Evolutionary conservation across 2,888 invertebrate species (phyloP).

Genomic region (Gymnoscelis rufifasciata): DNA sequence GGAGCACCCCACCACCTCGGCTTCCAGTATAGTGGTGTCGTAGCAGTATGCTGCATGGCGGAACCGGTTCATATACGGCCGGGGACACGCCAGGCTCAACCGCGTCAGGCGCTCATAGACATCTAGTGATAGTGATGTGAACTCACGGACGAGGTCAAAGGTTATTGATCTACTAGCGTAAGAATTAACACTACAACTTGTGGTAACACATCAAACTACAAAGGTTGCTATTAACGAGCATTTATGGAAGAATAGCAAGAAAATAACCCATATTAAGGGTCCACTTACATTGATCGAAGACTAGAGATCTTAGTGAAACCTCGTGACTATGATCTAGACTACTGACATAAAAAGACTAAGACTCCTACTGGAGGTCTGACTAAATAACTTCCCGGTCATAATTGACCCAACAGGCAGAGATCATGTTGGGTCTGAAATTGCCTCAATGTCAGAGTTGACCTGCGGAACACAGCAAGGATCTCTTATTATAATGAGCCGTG

Average conservation of each 20-base stretch:
- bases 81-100: slow-evolving; percentile 40
- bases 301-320: no score
- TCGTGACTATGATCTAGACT: no score
- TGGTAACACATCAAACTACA: no score
- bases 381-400: no score
- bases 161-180: no score
- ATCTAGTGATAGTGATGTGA: slow-evolving; percentile 7
- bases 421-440: neutral
- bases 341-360: no score
- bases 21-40: slow-evolving; percentile 60
- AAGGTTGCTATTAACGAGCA: no score
- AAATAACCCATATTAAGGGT: no score
- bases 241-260: no score
- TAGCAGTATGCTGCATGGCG: slow-evolving; percentile 72
- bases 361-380: neutral
- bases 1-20: slow-evolving; percentile 33
- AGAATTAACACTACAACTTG: no score
- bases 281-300: no score
- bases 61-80: slow-evolving; percentile 64
- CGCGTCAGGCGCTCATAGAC: slow-evolving; percentile 18
- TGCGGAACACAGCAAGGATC: neutral
- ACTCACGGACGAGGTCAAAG: neutral
- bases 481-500: slow-evolving; percentile 2
- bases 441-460: neutral
- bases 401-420: no score